Evolutionary conservation across 2,113 vertebrate genomes (phyloP).

Genomic region (Gobio gobio): DNA sequence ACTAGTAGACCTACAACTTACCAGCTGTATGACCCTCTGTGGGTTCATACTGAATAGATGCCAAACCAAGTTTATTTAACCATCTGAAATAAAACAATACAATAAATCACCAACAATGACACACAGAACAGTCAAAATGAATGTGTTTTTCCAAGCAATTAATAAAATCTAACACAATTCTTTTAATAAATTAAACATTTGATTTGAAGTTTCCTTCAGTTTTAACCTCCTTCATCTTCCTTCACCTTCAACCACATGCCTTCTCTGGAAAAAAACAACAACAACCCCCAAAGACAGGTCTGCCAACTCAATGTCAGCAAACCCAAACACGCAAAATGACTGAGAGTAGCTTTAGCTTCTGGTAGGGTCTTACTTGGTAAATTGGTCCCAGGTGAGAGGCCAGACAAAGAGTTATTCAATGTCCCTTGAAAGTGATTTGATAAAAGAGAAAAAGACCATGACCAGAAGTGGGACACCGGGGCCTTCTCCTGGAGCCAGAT

Average conservation of each 20-base stretch:
- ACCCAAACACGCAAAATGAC: not conserved
- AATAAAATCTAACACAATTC: not conserved
- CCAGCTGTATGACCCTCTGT: conserved; percentile 64
- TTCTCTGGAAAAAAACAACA: not conserved
- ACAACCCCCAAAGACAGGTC: not conserved
- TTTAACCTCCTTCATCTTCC: not conserved
- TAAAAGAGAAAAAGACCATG: too few species aligned
- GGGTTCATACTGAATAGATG: conserved; percentile 80
- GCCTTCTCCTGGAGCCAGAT: too few species aligned
- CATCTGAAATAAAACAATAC: conserved; percentile 76
- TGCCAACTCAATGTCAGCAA: not conserved
- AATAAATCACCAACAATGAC: not conserved
- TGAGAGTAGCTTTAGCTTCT: not conserved
- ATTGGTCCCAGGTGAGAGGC: too few species aligned
- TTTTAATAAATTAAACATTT: not conserved
- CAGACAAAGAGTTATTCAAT: too few species aligned
- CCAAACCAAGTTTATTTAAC: conserved; percentile 92
- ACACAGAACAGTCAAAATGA: not conserved
- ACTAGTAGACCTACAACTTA: not conserved
- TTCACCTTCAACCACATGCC: not conserved
- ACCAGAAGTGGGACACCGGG: too few species aligned
- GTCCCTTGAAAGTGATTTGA: too few species aligned
- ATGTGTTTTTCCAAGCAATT: not conserved
- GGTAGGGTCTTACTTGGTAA: too few species aligned
- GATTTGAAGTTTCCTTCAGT: not conserved